Evolutionary conservation across 2,113 vertebrate species (phyloP).

Genomic region (Pteropus alecto): DNA sequence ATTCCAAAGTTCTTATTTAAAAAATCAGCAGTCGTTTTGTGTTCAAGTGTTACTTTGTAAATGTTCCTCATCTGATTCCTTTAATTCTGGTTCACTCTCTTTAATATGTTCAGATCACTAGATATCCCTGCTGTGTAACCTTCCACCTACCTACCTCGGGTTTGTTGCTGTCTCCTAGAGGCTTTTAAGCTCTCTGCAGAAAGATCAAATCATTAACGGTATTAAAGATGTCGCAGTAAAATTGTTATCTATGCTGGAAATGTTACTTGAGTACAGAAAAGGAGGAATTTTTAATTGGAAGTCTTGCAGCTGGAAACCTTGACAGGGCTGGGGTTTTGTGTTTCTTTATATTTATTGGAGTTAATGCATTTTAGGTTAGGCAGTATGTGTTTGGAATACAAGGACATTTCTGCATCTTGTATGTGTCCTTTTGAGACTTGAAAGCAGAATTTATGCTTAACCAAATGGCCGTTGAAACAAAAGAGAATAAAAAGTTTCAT

Average conservation of each 20-base stretch:
- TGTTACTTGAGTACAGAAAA: conserved; percentile 63
- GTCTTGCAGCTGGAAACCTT: conserved; percentile 70
- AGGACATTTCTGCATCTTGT: conserved; percentile 13
- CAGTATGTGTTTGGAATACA: conserved; percentile 6
- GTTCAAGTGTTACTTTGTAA: conserved; percentile 65
- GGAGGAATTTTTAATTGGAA: conserved; percentile 75
- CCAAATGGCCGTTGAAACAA: conserved; percentile 31
- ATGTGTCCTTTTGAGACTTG: not conserved
- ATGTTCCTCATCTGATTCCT: conserved; percentile 49
- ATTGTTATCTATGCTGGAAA: conserved; percentile 69
- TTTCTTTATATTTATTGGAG: conserved; percentile 72
- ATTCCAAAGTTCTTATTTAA: conserved; percentile 43
- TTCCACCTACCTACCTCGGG: conserved; percentile 68
- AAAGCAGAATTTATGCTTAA: not conserved
- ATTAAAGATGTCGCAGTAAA: conserved; percentile 74
- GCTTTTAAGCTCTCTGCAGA: conserved; percentile 65
- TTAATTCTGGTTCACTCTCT: conserved; percentile 66
- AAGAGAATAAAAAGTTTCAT: not conserved
- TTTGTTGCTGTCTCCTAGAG: conserved; percentile 34
- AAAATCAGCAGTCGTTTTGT: conserved; percentile 63
- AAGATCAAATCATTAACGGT: conserved; percentile 80
- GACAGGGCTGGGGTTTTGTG: not conserved
- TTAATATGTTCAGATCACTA: conserved; percentile 77
- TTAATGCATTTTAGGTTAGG: conserved; percentile 29
- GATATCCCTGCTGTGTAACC: conserved; percentile 75